These are phyloP conservation scores for Phrixothrix hirtus DNA, from an alignment of 2,888 invertebrate species.

Conservation along the genomic window DNA sequence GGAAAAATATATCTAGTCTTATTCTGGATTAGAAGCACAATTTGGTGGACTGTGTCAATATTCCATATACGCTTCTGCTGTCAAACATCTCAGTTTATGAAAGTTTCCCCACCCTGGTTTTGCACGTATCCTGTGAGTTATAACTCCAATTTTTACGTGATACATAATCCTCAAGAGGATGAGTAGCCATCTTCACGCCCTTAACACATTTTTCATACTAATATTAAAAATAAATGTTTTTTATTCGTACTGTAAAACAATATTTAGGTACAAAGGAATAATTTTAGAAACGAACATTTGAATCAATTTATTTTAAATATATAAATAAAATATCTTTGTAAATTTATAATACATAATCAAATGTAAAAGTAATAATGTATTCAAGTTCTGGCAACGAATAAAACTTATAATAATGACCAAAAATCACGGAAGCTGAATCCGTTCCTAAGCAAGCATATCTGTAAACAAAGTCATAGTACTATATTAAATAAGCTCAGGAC, in stretches of 20 bases:
- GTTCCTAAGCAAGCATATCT: slow-evolving; percentile 11
- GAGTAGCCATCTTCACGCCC: slow-evolving; percentile 30
- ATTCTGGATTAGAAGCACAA: slow-evolving; percentile 22
- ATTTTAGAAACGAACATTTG: background rate
- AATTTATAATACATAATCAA: slow-evolving; percentile 2
- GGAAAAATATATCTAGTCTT: slow-evolving; percentile 16
- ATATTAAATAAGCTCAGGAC: slow-evolving; percentile 13
- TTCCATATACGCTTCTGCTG: slow-evolving; percentile 21
- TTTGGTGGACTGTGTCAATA: slow-evolving; percentile 28
- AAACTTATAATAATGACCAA: slow-evolving; percentile 10
- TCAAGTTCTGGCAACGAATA: slow-evolving; percentile 1
- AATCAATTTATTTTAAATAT: background rate
- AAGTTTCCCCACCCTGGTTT: slow-evolving; percentile 22
- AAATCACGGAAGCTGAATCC: slow-evolving; percentile 15
- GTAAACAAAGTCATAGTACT: slow-evolving; percentile 6
- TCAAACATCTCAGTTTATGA: slow-evolving; percentile 30
- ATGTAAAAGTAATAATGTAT: slow-evolving; percentile 7
- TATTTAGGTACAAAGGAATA: slow-evolving; percentile 29
- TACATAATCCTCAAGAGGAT: slow-evolving; percentile 27
- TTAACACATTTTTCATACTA: slow-evolving; percentile 29
- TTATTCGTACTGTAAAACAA: slow-evolving; percentile 24
- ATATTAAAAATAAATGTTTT: slow-evolving; percentile 27
- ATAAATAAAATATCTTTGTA: background rate
- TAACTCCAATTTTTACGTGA: slow-evolving; percentile 31
- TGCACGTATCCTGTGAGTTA: slow-evolving; percentile 26